Evolutionary conservation across 2,113 vertebrate genomes (phyloP).

Genomic region (Prionailurus viverrinus): DNA sequence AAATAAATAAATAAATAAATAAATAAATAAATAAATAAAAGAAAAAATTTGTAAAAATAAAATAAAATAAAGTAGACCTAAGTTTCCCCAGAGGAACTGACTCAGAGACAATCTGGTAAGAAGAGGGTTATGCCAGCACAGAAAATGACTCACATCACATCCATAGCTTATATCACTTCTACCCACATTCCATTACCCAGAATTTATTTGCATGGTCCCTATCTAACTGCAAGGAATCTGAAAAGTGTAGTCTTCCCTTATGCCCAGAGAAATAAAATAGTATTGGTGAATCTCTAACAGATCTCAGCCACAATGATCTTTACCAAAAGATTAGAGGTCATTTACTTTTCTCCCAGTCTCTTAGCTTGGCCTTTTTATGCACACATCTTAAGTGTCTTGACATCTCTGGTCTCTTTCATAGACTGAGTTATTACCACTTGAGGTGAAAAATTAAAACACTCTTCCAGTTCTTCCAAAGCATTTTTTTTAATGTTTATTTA

Average conservation of each 20-base stretch:
- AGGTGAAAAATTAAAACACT: not conserved
- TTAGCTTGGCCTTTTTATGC: not conserved
- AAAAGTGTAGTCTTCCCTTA: not conserved
- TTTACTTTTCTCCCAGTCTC: not conserved
- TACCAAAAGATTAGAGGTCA: not conserved
- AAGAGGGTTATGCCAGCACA: not conserved
- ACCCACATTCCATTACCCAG: not conserved
- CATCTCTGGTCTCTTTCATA: not conserved
- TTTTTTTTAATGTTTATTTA: not conserved
- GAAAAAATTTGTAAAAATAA: too few species aligned
- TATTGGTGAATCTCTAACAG: not conserved
- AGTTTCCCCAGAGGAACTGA: not conserved
- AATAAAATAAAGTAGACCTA: not conserved
- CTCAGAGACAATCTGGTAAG: constrained; percentile 13
- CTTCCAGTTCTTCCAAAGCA: not conserved
- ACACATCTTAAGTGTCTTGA: not conserved
- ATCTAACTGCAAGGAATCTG: not conserved
- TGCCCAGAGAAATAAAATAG: not conserved
- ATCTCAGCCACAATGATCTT: not conserved
- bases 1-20: too few species aligned
- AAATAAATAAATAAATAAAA: too few species aligned
- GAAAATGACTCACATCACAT: not conserved
- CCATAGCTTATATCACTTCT: not conserved
- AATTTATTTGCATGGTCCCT: not conserved
- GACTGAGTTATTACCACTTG: not conserved